phyloP scores from a whole-genome alignment of 2,888 invertebrate species.

The Hipparchia semele region DNA sequence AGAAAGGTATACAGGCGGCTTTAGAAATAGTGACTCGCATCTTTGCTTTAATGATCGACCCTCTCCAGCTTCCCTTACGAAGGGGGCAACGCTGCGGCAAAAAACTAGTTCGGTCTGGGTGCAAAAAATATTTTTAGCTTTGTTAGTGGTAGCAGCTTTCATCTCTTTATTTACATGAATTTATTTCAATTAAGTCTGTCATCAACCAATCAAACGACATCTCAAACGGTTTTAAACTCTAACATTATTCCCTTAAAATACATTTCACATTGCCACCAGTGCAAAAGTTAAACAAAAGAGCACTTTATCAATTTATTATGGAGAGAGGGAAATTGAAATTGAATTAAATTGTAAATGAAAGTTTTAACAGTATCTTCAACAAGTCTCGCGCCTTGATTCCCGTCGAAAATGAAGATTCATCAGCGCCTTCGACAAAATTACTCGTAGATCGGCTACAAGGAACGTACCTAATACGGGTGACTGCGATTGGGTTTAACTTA shows the following conservation, averaged over 20 bases:
- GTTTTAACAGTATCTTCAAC: neutral
- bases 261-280: neutral
- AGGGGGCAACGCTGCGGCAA: too few relatives aligned
- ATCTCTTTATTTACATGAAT: neutral
- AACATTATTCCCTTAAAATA: neutral
- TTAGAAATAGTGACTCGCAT: too few relatives aligned
- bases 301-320: conserved; percentile 11
- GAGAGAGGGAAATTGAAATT: conserved; percentile 14
- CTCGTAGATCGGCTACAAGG: too few relatives aligned
- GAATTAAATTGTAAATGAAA: conserved; percentile 13
- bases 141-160: neutral
- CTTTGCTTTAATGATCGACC: too few relatives aligned
- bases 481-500: too few relatives aligned
- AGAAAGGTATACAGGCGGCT: too few relatives aligned
- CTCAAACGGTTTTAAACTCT: neutral
- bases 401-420: neutral
- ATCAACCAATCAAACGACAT: neutral
- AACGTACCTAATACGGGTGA: too few relatives aligned
- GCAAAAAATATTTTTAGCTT: too few relatives aligned
- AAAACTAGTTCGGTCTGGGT: too few relatives aligned
- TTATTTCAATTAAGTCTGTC: conserved; percentile 8
- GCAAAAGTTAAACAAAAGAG: conserved; percentile 3
- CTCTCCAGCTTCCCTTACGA: too few relatives aligned
- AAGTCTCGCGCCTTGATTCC: neutral
- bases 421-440: too few relatives aligned